Percentiles rank a stretch among this genome's conserved stretches.
Conservation (phyloP, 2,797 vertebrate genomes). For the Liparis tanakae region DNA sequence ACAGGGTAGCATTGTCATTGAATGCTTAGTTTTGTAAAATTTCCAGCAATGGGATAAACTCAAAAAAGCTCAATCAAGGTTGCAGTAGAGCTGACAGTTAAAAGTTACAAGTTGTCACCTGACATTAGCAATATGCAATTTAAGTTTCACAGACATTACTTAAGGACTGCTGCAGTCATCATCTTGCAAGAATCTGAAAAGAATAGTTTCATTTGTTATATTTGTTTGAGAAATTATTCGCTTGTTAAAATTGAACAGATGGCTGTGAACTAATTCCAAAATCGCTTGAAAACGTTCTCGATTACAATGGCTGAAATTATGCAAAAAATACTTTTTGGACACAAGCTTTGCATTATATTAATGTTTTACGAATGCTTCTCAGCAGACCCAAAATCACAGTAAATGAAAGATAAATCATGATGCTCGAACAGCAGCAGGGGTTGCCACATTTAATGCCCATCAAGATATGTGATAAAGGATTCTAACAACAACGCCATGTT, state of each 20-base stretch:
- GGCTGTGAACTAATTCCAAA: not conserved
- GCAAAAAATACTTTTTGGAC: not conserved
- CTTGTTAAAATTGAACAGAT: conserved; percentile 1
- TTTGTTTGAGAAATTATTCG: not conserved
- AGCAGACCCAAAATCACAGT: not conserved
- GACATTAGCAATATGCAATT: not conserved
- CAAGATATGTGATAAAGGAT: conserved; percentile 3
- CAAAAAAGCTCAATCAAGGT: not conserved
- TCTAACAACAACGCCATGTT: not conserved
- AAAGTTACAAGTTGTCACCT: conserved; percentile 8
- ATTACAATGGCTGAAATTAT: not conserved
- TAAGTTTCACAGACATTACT: conserved; percentile 14
- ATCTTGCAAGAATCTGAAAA: conserved; percentile 5
- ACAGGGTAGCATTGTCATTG: not conserved
- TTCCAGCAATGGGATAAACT: not conserved
- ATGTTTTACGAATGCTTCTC: conserved; percentile 3
- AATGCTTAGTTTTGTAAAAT: not conserved
- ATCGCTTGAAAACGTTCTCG: not conserved
- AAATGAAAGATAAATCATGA: conserved; percentile 5
- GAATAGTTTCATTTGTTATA: conserved; percentile 4
- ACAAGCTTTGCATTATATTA: not conserved
- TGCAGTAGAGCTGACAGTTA: conserved; percentile 2
- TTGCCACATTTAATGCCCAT: not conserved
- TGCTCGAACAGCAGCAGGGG: conserved; percentile 11
- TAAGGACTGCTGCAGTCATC: not conserved